Evolutionary conservation across 1,140 invertebrate species (phyloP).

Genomic region (Drosophila burlai): DNA sequence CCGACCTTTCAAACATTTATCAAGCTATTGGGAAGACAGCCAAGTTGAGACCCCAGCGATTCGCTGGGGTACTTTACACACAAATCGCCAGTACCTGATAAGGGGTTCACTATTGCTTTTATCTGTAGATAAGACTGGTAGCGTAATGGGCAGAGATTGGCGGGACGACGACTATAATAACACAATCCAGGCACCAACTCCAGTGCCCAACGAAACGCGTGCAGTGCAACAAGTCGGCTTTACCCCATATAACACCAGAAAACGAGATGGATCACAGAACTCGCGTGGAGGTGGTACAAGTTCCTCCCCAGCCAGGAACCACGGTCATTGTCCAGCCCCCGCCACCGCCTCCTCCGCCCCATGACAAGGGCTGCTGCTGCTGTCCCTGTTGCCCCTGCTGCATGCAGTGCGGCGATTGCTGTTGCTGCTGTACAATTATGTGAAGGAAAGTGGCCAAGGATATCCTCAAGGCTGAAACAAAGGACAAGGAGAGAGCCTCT

Average conservation of each 20-base stretch:
- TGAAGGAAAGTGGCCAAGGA: conserved; percentile 9
- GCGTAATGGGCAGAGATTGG: conserved; percentile 45
- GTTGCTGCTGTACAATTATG: conserved; percentile 77
- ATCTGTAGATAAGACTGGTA: conserved; percentile 38
- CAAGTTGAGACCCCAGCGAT: conserved; percentile 15
- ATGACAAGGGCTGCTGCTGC: conserved; percentile 67
- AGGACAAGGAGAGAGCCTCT: conserved; percentile 42
- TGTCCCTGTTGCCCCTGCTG: conserved; percentile 67
- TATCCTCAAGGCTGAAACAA: conserved; percentile 22
- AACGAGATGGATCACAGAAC: conserved; percentile 62
- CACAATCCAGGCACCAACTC: conserved; percentile 5
- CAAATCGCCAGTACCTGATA: conserved; percentile 27
- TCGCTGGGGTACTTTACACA: conserved; percentile 21
- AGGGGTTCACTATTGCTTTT: conserved; percentile 16
- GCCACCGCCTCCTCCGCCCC: conserved; percentile 50
- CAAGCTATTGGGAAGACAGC: not conserved
- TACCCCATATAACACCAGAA: not conserved
- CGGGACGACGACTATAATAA: conserved; percentile 32
- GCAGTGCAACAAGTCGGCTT: conserved; percentile 33
- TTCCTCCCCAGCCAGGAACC: conserved; percentile 48
- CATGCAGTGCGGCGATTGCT: conserved; percentile 66
- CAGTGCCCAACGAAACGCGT: conserved; percentile 34
- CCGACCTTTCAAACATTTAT: not conserved
- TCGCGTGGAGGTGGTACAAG: conserved; percentile 68
- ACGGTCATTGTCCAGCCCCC: conserved; percentile 66